phyloP scores from a whole-genome alignment of 2,888 invertebrate species.

The Ormyrus labotus region DNA sequence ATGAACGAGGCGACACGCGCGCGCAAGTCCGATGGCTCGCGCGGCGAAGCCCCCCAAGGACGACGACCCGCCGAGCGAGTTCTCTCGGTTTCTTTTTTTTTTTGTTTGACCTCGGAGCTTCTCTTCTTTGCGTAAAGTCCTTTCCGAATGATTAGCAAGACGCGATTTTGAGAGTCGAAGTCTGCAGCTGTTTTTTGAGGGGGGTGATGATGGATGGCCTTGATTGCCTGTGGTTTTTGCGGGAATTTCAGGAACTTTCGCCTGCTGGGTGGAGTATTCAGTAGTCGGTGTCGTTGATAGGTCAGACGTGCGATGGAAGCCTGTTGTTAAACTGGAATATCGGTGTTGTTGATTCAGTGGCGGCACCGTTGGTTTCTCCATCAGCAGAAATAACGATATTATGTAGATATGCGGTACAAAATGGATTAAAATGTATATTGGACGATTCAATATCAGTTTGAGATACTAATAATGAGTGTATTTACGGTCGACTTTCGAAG shows the following conservation, averaged over 20 bases:
- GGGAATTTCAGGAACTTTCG: too few relatives aligned
- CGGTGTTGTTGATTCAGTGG: not conserved
- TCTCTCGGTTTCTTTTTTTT: conserved; percentile 27
- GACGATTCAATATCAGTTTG: too few relatives aligned
- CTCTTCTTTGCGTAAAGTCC: not conserved
- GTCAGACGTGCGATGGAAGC: not conserved
- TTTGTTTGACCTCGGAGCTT: not conserved
- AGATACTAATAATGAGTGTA: too few relatives aligned
- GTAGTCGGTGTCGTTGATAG: not conserved
- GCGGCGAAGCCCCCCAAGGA: not conserved
- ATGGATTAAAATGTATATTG: too few relatives aligned
- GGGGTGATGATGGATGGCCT: too few relatives aligned
- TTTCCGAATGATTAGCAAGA: conserved; percentile 28
- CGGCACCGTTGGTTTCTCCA: too few relatives aligned
- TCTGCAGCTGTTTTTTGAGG: not conserved
- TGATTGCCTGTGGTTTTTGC: too few relatives aligned
- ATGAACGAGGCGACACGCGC: too few relatives aligned
- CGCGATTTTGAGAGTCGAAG: not conserved
- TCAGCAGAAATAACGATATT: too few relatives aligned
- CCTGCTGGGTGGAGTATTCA: not conserved
- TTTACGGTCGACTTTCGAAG: too few relatives aligned
- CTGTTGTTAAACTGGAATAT: not conserved
- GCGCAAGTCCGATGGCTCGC: too few relatives aligned
- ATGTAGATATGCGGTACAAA: too few relatives aligned
- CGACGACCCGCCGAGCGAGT: not conserved